Evolutionary conservation across 2,797 vertebrate species (phyloP), one percentile per base, ranked within the genome.

Genomic region (Pagetopsis macropterus): DNA sequence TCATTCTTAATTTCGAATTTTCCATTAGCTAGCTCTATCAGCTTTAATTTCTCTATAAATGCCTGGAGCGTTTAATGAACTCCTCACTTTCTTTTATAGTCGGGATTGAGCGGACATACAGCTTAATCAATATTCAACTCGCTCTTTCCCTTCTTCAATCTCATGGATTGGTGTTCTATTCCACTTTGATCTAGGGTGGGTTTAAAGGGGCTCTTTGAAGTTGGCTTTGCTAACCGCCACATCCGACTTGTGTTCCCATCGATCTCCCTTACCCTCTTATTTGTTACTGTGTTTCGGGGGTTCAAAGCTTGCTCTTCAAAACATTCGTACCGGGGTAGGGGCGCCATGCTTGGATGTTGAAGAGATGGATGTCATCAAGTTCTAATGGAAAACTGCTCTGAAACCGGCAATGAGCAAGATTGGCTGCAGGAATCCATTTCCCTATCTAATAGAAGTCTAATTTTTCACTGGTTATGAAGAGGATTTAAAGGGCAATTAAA

Each of bases 131-230:
- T 92, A 94, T 94, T 94, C 92, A 88, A 75, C 78, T 85, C 76
- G 52, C 78, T 84, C 90, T 87, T 79, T 82, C 27, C 81, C 80
- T 66, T 50, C 67, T 80, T 85, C 91, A 92, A 89, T 93, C 91
- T 92, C 85, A 90, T 88, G 91, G 92, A 94, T 92, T 91, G 92
- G 78, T 88, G 89, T 88, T 91, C 79, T 78, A 48, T 82, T 91
- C 76, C 67, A 73, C 93, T 95, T 95, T 95, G 93, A 95, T 95
- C 92, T 90, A 67, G 78, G 68, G 86, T 83, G 81, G 78, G 88
- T 92, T 92, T 93, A 92, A 92, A 94, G 87, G 82, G 84, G 75
- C 60, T 86, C 90, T 95, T 95, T 95, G 94, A 95, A 95, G 93
- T 90, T 79, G 79, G 92, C 92, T 94, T 93, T 93, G 90, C 91